Conservation (phyloP, 1,140 invertebrate genomes). For the Prorops nasuta region DNA sequence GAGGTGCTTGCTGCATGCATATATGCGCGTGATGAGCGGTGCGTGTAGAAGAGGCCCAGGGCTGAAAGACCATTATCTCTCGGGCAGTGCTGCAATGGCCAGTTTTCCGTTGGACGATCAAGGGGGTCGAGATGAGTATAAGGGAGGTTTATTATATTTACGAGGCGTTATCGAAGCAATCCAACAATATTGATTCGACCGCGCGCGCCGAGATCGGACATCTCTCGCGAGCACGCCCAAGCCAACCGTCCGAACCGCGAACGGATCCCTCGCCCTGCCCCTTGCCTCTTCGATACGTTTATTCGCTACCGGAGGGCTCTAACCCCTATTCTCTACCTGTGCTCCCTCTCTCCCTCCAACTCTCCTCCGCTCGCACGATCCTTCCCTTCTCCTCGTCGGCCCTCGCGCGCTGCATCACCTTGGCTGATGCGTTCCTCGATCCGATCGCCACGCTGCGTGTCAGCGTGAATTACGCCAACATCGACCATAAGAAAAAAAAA, state of each 20-base stretch:
- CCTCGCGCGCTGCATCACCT: not conserved
- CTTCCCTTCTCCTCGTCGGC: not conserved
- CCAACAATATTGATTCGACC: slow-evolving; percentile 53
- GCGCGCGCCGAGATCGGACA: slow-evolving; percentile 30
- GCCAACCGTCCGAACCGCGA: not conserved
- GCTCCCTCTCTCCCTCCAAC: slow-evolving; percentile 9
- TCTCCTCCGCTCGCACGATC: slow-evolving; percentile 3
- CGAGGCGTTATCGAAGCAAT: slow-evolving; percentile 50
- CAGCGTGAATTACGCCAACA: not conserved
- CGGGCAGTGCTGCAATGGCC: not conserved
- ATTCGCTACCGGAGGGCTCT: slow-evolving; percentile 28
- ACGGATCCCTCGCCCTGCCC: too few relatives aligned
- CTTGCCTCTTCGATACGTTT: slow-evolving; percentile 8
- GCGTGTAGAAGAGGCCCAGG: too few relatives aligned
- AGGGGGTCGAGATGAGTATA: slow-evolving; percentile 10
- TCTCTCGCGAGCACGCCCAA: slow-evolving; percentile 29
- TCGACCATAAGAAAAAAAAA: too few relatives aligned
- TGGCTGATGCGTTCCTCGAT: slow-evolving; percentile 17
- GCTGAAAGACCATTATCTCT: slow-evolving; percentile 34
- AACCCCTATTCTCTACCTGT: slow-evolving; percentile 11
- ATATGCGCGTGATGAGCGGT: too few relatives aligned
- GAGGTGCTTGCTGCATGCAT: too few relatives aligned
- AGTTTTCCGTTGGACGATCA: not conserved
- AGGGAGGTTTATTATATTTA: slow-evolving; percentile 52
- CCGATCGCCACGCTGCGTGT: slow-evolving; percentile 6